Conservation (phyloP, 2,113 vertebrate genomes). For the Gobio gobio region DNA sequence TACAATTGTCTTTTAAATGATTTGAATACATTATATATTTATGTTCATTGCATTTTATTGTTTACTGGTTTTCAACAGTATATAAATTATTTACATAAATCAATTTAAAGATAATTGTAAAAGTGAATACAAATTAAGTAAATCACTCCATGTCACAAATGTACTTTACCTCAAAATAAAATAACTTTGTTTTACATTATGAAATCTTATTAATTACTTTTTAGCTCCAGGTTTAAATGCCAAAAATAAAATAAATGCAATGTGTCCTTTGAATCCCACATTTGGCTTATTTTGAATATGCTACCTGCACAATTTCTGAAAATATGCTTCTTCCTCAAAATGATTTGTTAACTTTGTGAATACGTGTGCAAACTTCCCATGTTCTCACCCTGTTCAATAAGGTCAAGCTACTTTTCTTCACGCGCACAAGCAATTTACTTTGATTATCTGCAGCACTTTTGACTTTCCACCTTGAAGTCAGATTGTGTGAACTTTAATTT, state of each 20-base stretch:
- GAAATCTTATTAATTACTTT: background rate
- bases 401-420: background rate
- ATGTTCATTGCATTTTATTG: background rate
- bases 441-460: constrained; percentile 10
- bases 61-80: constrained; percentile 6
- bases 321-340: background rate
- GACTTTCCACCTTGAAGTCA: background rate
- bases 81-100: background rate
- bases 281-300: background rate
- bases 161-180: background rate
- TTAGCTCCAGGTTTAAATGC: background rate
- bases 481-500: background rate
- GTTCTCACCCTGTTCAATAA: background rate
- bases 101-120: background rate
- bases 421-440: background rate
- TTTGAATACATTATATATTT: background rate
- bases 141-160: background rate
- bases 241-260: too few relatives aligned
- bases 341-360: background rate
- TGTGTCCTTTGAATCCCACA: background rate
- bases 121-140: background rate
- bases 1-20: background rate
- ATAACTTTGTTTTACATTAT: background rate
- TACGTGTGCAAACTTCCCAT: background rate
- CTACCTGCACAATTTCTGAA: background rate